Base-by-base conservation (phyloP, 1,140 invertebrate genomes). In the Chironomus striatipennis region DNA sequence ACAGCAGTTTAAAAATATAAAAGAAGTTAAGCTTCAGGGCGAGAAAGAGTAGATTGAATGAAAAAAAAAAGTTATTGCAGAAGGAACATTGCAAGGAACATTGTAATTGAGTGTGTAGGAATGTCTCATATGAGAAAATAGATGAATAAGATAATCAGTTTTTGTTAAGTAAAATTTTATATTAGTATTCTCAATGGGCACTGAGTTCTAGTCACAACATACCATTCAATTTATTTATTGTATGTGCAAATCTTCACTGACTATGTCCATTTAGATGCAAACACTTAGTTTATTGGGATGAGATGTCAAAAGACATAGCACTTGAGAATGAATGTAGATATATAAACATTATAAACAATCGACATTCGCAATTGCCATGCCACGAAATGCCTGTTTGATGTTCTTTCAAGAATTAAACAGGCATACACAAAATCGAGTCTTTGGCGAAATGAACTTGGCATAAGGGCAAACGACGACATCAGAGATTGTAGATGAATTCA, bases 211-310 rank as follows among this genome's bases (percentile, higher is more conserved):
- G 24, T 34, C 24, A 34, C 24, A 34, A 34, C 24, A 34, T 34
- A 34, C 24, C 24, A 24, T 21, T 72, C 70, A 72, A 72, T 72
- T 24, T 42, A 42, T 72, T 72, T 72, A 21, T 24, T 72, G 20
- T 21, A 18, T 72, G 34, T 21, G 70, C 70, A 57, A n/a, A 57
- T 57, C 47, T 57, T 57, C 47, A 57, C 47, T 57, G 47, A 57
- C 47, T 57, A 57, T 57, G 47, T 57, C 47, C 47, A 57, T 57
- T 57, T 57, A 64, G n/a, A 9, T 73, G 42, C 42, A 18, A 70
- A 73, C 34, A 75, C 77, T 80, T 75, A 57, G 47, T 57, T 57
- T 57, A 57, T 57, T 57, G 12, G 47, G 20, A 18, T 9, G 65
- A 18, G 20, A 70, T 70, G 65, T 18, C 65, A 70, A 70, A 70